Evolutionary conservation across 2,113 vertebrate species (phyloP).

Genomic region (Argyrosomus japonicus): DNA sequence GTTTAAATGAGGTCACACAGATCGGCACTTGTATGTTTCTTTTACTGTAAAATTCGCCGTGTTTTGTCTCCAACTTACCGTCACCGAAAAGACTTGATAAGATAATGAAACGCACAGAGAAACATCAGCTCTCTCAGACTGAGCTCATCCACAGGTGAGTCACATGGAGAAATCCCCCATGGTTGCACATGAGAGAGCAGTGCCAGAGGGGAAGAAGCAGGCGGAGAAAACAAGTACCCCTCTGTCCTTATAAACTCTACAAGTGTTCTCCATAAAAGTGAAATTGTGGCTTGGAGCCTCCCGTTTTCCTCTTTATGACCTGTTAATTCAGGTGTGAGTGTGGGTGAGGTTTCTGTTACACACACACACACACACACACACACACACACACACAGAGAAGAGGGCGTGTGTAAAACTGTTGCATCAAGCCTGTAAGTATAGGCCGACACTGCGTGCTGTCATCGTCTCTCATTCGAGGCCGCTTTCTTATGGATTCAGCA

Average conservation of each 20-base stretch:
- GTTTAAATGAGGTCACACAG: not conserved
- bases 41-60: not conserved
- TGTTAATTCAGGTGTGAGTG: slow-evolving; percentile 68
- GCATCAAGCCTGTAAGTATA: slow-evolving; percentile 41
- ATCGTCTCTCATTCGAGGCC: slow-evolving; percentile 54
- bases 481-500: slow-evolving; percentile 29
- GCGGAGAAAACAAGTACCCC: slow-evolving; percentile 43
- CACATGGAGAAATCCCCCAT: slow-evolving; percentile 61
- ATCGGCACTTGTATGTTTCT: slow-evolving; percentile 3
- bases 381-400: not conserved
- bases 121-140: not conserved
- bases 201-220: slow-evolving; percentile 33
- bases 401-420: slow-evolving; percentile 23
- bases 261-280: slow-evolving; percentile 73
- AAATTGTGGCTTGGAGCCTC: slow-evolving; percentile 59
- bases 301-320: slow-evolving; percentile 67
- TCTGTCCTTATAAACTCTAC: slow-evolving; percentile 68
- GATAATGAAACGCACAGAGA: not conserved
- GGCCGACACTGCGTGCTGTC: not conserved
- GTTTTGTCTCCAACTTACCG: slow-evolving; percentile 19
- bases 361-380: slow-evolving; percentile 5
- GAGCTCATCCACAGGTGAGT: slow-evolving; percentile 58
- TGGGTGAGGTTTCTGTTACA: slow-evolving; percentile 40
- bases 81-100: not conserved
- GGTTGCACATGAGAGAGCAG: slow-evolving; percentile 59